Evolutionary conservation across 1,140 invertebrate species (phyloP).

Genomic region (Phthorimaea operculella): DNA sequence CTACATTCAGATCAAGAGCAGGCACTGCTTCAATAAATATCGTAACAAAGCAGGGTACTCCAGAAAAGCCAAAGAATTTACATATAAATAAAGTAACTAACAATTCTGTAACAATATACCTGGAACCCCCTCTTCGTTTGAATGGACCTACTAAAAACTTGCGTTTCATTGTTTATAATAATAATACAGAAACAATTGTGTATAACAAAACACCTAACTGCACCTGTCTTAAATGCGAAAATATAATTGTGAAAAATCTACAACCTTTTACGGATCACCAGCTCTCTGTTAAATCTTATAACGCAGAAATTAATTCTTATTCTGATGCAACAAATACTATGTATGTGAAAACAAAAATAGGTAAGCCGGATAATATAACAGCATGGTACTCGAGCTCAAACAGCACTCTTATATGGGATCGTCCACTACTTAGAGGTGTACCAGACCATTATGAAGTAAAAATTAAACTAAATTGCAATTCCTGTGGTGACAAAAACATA

Average conservation of each 20-base stretch:
- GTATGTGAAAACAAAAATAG: slow-evolving; percentile 70
- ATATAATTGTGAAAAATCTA: slow-evolving; percentile 43
- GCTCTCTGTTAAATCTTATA: slow-evolving; percentile 76
- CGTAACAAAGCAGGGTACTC: not conserved
- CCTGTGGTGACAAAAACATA: too few relatives aligned
- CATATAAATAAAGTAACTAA: not conserved
- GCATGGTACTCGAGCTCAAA: too few relatives aligned
- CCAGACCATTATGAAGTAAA: too few relatives aligned
- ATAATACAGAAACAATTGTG: too few relatives aligned
- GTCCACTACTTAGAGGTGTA: too few relatives aligned
- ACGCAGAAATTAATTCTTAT: slow-evolving; percentile 68
- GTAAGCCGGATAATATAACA: slow-evolving; percentile 22
- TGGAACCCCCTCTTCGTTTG: not conserved
- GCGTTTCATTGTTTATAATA: too few relatives aligned
- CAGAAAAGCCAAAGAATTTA: not conserved
- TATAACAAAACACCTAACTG: slow-evolving; percentile 8
- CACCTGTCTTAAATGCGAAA: slow-evolving; percentile 1
- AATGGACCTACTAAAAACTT: not conserved
- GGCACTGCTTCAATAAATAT: not conserved
- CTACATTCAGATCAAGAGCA: not conserved
- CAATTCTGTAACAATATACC: not conserved
- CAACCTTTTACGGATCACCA: slow-evolving; percentile 72
- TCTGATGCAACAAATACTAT: slow-evolving; percentile 64
- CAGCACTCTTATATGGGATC: too few relatives aligned
- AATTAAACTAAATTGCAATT: too few relatives aligned